Percentiles rank a stretch among this genome's conserved stretches.
Evolutionary conservation across 2,888 invertebrate genomes (phyloP).

Genomic region (Keiferia lycopersicella): DNA sequence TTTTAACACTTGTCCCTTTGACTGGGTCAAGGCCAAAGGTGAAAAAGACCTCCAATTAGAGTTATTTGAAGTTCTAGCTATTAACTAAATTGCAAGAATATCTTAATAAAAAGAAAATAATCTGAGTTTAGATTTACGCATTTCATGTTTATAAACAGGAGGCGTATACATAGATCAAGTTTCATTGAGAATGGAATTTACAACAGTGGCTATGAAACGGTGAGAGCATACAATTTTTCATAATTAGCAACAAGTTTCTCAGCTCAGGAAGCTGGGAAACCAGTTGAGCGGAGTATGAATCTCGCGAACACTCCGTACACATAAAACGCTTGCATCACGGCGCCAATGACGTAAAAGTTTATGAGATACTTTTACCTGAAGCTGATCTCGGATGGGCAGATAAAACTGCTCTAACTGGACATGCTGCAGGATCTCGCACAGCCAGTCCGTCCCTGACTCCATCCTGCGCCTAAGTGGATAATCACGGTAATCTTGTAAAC

Average conservation of each 20-base stretch:
- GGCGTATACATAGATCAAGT: background rate
- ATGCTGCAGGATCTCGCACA: constrained; percentile 92
- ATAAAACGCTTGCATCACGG: constrained; percentile 21
- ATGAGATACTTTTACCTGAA: constrained; percentile 83
- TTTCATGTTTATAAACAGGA: background rate
- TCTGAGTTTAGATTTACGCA: background rate
- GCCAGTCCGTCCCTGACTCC: constrained; percentile 86
- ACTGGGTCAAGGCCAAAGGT: background rate
- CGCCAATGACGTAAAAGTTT: constrained; percentile 22
- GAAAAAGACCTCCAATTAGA: background rate
- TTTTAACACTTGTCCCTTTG: background rate
- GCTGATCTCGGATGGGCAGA: constrained; percentile 93
- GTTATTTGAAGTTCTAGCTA: too few species aligned
- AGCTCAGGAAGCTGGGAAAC: constrained; percentile 9
- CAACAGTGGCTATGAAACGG: background rate
- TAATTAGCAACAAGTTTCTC: background rate
- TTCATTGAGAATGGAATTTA: background rate
- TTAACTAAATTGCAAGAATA: too few species aligned
- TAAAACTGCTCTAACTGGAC: constrained; percentile 96
- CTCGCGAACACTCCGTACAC: background rate
- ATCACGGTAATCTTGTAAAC: constrained; percentile 36
- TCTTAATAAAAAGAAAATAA: too few species aligned
- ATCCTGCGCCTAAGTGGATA: constrained; percentile 45
- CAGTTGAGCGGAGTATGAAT: background rate
- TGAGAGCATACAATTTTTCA: background rate